phyloP scores from a whole-genome alignment of 23 tunicate genomes.

The Diplosoma virens region DNA sequence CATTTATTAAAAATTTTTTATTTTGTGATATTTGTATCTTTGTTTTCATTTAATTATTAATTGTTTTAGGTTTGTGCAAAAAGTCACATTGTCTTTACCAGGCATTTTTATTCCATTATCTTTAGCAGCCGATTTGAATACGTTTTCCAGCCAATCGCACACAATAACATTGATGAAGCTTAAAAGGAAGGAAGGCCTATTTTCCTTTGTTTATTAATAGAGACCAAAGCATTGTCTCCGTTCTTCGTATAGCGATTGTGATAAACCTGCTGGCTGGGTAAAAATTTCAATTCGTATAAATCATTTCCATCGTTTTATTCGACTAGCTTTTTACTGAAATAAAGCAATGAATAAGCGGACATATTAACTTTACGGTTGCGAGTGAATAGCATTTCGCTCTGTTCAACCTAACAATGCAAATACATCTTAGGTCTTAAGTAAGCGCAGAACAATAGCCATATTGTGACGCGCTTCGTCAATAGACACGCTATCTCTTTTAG shows the following conservation, averaged over 20 bases:
- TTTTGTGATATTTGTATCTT: too few relatives aligned
- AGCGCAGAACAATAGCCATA: constrained; percentile 18
- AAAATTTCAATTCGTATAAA: too few relatives aligned
- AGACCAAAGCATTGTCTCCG: not conserved
- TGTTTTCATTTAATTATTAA: too few relatives aligned
- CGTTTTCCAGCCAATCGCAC: not conserved
- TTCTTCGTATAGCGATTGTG: not conserved
- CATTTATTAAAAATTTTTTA: too few relatives aligned
- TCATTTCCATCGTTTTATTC: too few relatives aligned
- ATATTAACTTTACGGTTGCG: not conserved
- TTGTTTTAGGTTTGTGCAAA: too few relatives aligned
- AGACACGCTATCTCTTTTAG: constrained; percentile 9
- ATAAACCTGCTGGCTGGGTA: too few relatives aligned
- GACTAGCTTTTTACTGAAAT: too few relatives aligned
- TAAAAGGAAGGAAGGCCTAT: not conserved
- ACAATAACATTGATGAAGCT: not conserved
- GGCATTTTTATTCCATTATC: not conserved
- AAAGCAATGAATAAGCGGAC: too few relatives aligned
- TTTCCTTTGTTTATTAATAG: constrained; percentile 14
- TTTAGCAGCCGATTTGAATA: not conserved
- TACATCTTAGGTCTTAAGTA: constrained; percentile 10
- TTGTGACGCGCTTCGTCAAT: constrained; percentile 23
- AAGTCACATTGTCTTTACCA: too few relatives aligned
- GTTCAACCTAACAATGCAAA: constrained; percentile 21
- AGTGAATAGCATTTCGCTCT: too few relatives aligned